Base-by-base conservation (phyloP, 2,113 vertebrate species). In the Tachysurus fulvidraco region DNA sequence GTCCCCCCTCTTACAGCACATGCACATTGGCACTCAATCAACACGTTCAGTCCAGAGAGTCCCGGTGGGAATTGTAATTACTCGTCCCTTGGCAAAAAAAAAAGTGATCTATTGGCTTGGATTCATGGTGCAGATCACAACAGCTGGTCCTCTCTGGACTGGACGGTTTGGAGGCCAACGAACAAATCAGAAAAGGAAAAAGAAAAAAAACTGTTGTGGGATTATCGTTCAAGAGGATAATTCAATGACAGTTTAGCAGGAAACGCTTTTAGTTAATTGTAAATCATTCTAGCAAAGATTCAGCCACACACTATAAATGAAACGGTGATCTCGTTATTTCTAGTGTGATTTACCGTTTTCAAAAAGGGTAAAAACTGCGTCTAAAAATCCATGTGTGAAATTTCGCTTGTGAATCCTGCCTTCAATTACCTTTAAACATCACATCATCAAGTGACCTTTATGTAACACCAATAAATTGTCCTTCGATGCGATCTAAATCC, bases 41-140 rank as follows among this genome's bases (percentile, higher is more conserved):
- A 86, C 84, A 86, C 78, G 78, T 74, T 74, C 64, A 57, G 69
- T 21, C 16, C 46, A 60, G 25, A 80, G 65, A 25, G 41, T 60
- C 77, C 65, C 69, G 44, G 28, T 67, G 84, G 88, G 44, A 78
- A 64, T 83, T 64, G 41, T 71, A 46, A 84, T 88, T 36, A 81
- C 82, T 76, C 54, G 64, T 86, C 64, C 79, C n/a, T 81, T 62
- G 36, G 82, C 55, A 55, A 89, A 86, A 81, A 50, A 50, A 59
- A 77, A 84, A 41, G 1, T 25, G 46, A 73, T 65, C 79, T 44
- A 65, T 76, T 74, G 78, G 80, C 79, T 65, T 64, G 80, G 55
- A 1, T 81, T 60, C 17, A 41, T 9, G n/a, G 21, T 4, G 30
- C 46, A 57, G 57, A 67, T 65, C 11, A 4, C 30, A 54, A 57